phyloP scores from a whole-genome alignment of 2,113 vertebrate genomes.

The Perccottus glenii region DNA sequence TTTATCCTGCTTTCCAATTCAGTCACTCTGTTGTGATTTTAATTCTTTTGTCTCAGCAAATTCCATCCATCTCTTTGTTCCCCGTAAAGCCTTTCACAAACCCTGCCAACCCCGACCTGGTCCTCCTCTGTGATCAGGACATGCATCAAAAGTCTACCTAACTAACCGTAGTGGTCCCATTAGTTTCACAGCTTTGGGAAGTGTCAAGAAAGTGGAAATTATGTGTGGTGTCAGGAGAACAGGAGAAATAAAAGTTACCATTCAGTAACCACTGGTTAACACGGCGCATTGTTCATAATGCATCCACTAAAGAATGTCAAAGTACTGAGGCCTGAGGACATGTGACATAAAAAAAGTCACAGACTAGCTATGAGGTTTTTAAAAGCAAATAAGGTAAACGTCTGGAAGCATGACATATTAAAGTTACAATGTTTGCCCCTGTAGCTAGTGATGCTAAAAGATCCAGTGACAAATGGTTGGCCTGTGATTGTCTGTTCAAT shows the following conservation, averaged over 20 bases:
- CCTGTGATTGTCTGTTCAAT: no score
- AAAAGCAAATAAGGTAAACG: no score
- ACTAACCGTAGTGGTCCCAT: slow-evolving; percentile 55
- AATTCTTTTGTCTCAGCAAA: slow-evolving; percentile 36
- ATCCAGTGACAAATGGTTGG: no score
- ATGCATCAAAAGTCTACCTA: slow-evolving; percentile 59
- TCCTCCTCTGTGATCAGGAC: slow-evolving; percentile 59
- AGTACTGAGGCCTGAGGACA: no score
- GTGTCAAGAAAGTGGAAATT: slow-evolving; percentile 8
- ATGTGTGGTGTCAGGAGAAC: neutral
- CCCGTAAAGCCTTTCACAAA: slow-evolving; percentile 6
- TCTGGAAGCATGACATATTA: no score
- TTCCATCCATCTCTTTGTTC: slow-evolving; percentile 24
- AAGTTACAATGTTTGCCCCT: no score
- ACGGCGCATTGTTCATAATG: no score
- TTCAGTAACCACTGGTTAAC: no score
- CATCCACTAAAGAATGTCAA: no score
- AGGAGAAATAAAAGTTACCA: neutral
- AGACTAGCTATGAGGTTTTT: no score
- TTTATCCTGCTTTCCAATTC: slow-evolving; percentile 22
- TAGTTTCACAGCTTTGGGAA: slow-evolving; percentile 42
- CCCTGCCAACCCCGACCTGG: slow-evolving; percentile 11
- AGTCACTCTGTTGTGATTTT: slow-evolving; percentile 29
- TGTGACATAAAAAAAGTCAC: no score
- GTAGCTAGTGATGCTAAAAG: no score